Evolutionary conservation across 2,888 invertebrate species (phyloP).

Genomic region (Brenthis daphne): DNA sequence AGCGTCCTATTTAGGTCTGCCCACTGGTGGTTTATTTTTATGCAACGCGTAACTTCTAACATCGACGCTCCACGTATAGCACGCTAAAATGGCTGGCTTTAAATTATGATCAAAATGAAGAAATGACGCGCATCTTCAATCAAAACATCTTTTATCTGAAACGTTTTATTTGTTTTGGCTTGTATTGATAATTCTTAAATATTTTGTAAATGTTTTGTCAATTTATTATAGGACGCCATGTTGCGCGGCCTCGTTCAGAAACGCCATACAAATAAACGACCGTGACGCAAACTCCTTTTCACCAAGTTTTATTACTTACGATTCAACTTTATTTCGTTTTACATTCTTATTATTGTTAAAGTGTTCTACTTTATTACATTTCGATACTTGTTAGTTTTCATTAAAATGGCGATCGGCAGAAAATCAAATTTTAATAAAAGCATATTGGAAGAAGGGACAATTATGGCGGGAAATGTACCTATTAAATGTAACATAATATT

Average conservation of each 20-base stretch:
- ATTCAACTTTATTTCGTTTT: slow-evolving; percentile 57
- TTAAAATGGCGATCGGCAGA: background rate
- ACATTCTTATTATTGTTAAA: background rate
- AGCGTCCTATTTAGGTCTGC: slow-evolving; percentile 48
- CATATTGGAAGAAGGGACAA: background rate
- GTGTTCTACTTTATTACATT: background rate
- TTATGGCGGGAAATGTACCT: slow-evolving; percentile 12
- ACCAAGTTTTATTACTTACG: slow-evolving; percentile 1
- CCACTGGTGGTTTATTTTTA: slow-evolving; percentile 67
- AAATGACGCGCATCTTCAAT: slow-evolving; percentile 50
- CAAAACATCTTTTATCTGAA: slow-evolving; percentile 53
- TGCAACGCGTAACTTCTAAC: slow-evolving; percentile 49
- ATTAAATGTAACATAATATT: background rate
- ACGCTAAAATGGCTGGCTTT: slow-evolving; percentile 48
- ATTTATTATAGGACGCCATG: slow-evolving; percentile 43
- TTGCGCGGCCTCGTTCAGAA: slow-evolving; percentile 43
- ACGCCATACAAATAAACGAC: slow-evolving; percentile 26
- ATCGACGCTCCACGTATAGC: slow-evolving; percentile 55
- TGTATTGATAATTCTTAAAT: slow-evolving; percentile 38
- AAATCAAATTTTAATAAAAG: slow-evolving; percentile 1
- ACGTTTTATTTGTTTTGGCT: slow-evolving; percentile 44
- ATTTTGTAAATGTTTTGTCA: slow-evolving; percentile 41
- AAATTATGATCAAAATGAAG: slow-evolving; percentile 37
- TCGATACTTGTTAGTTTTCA: background rate
- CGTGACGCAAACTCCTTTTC: slow-evolving; percentile 16